A percentile compares a stretch with the other conserved stretches of the same genome.
These are phyloP conservation scores for Epizoanthus ramosus DNA, from an alignment of 92 coral and sea anemone genomes.

Conservation along the genomic window DNA sequence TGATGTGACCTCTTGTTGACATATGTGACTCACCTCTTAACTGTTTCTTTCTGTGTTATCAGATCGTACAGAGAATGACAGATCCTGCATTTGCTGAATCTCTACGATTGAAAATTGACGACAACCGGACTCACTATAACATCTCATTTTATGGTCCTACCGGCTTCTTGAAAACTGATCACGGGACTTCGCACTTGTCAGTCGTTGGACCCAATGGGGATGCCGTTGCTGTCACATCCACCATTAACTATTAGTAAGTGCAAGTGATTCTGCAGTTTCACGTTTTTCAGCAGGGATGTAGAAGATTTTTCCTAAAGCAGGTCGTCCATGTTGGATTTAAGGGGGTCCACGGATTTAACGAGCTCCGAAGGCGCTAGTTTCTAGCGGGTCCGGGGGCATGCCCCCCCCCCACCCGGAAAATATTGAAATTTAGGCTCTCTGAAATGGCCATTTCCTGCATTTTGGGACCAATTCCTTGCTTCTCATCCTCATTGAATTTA, in stretches of 20 bases:
- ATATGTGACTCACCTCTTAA: not conserved
- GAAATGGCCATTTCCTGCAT: too few species aligned
- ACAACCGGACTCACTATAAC: conserved; percentile 69
- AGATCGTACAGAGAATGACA: conserved; percentile 64
- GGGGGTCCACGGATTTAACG: too few species aligned
- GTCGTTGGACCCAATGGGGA: conserved; percentile 83
- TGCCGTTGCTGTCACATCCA: conserved; percentile 85
- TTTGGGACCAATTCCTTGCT: too few species aligned
- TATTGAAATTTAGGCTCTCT: too few species aligned
- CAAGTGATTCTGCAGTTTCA: conserved; percentile 33
- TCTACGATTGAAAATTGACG: conserved; percentile 70
- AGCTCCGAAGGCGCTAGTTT: too few species aligned
- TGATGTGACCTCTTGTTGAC: too few species aligned
- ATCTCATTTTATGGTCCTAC: conserved; percentile 72
- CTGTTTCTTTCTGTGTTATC: not conserved
- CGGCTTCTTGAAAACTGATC: conserved; percentile 52
- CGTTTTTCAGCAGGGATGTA: too few species aligned
- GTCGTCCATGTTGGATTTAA: too few species aligned
- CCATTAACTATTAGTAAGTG: conserved; percentile 81
- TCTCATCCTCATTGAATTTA: too few species aligned
- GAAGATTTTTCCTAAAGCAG: too few species aligned
- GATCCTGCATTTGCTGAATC: conserved; percentile 72
- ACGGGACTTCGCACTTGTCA: conserved; percentile 82
- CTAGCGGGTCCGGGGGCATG: too few species aligned
- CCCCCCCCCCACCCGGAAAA: too few species aligned